Evolutionary conservation across 2,797 vertebrate genomes (phyloP), one percentile per base, ranked within the genome.

Genomic region (Liparis tanakae): DNA sequence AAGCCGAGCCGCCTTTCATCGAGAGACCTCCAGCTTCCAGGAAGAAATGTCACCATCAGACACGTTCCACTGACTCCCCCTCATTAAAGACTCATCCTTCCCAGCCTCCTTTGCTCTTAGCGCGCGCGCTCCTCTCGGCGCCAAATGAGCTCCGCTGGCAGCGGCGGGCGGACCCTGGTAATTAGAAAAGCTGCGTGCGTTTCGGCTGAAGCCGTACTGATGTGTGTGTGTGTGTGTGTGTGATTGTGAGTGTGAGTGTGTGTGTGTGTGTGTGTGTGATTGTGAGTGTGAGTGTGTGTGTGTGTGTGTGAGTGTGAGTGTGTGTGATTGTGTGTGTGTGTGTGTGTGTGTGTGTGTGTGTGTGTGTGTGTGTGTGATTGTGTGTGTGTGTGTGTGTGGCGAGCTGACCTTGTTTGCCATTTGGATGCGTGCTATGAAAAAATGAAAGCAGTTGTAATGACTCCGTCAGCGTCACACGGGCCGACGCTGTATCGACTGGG

Each of bases 41-140:
- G 81, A 85, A 70, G 87, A 90, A 88, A 90, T 86, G 86, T 88
- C 88, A 85, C 87, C 87, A 89, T 90, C 88, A 90, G 88, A 90
- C 88, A 87, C 85, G 77, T 88, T 85, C 75, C 85, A 87, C 81
- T 87, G 87, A 87, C 72, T 92, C 69, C 76, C 76, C 68, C 87
- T 91, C 88, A 86, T 91, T 90, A 92, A 30, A 77, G 80, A 56
- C 81, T 80, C 87, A 83, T 89, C 84, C 74, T 89, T 88, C 76
- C 80, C 85, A 79, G 79, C 70, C 79, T 87, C 83, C 74, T 87
- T 85, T 79, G 78, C 84, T 87, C 64, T 79, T 67, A 74, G 83
- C 65, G 44, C 39, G 17, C 74, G 2, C 69, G 20, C 70, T 84
- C 67, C 72, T 78, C 55, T 81, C 70, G 9, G 72, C 56, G 70